Base-by-base conservation (phyloP, 2,113 vertebrate genomes). In the Phyllostomus discolor region DNA sequence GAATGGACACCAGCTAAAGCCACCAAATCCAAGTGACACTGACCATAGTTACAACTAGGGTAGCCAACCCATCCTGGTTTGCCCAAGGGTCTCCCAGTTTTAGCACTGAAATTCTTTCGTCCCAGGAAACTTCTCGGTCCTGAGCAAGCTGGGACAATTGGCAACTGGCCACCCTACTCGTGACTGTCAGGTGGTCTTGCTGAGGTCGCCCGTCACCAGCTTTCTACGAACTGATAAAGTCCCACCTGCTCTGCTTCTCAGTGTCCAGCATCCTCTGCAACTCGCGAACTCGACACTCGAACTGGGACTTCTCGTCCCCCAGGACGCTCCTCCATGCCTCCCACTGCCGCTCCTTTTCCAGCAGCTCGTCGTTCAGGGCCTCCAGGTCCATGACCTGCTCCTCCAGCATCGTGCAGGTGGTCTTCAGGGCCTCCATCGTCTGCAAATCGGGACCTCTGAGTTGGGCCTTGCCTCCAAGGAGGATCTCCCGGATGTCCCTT, bases 351-450 rank as follows among this genome's bases (percentile, higher is more conserved):
- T 99, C 99, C 89, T 99, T 99, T 96, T 99, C 99, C 97, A 99
- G 81, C 87, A 99, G 99, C 98, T 99, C 99, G 0, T 99, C 99
- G 1, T 99, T 99, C 96, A 99, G 97, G 11, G 99, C 99, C 98
- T 99, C 99, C 97, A 99, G 97, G 94, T 99, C 99, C 98, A 99
- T 98, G 57, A 99, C 99, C 98, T 99, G 99, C 95, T 99, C 99
- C 97, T 99, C 99, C 98, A 99, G 98, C 99, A 99, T 99, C 4
- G 99, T 99, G 98, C 99, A 99, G 0, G 99, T 99, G 90, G 99
- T 99, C 99, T 99, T 99, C 98, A 99, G 98, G 22, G 99, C 99
- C 98, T 99, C 99, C 92, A 99, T 99, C 93, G 99, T 99, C 99
- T 99, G 98, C 97, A 98, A 98, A 98, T 94, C 98, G 98, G 98